Percentiles rank a stretch among this genome's conserved stretches.
phyloP scores from a whole-genome alignment of 2,888 invertebrate genomes.

The Dryomyza anilis region DNA sequence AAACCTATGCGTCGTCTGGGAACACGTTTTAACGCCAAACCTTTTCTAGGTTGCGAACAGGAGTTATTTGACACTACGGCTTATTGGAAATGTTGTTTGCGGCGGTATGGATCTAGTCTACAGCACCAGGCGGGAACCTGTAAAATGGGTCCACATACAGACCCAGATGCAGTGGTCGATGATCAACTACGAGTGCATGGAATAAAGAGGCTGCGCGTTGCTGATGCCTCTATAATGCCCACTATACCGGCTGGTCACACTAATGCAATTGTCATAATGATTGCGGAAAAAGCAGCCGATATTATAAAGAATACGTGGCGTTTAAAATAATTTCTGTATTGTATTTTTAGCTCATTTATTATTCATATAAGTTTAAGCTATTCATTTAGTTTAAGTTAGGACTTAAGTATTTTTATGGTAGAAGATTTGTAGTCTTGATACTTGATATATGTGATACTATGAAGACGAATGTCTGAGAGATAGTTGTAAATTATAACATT shows the following conservation, averaged over 20 bases:
- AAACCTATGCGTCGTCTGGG: conserved; percentile 64
- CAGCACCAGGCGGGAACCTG: conserved; percentile 75
- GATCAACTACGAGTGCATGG: conserved; percentile 67
- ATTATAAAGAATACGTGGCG: conserved; percentile 64
- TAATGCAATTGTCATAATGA: conserved; percentile 67
- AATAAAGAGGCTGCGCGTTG: conserved; percentile 63
- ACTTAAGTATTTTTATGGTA: too few species aligned
- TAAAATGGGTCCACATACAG: conserved; percentile 69
- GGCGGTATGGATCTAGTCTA: conserved; percentile 72
- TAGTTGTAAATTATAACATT: too few species aligned
- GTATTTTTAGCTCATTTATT: too few species aligned
- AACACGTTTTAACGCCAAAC: conserved; percentile 64
- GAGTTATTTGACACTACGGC: conserved; percentile 67
- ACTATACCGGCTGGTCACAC: conserved; percentile 66
- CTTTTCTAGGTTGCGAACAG: conserved; percentile 73
- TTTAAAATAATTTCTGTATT: too few species aligned
- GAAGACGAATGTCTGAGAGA: too few species aligned
- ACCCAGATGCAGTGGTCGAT: conserved; percentile 69
- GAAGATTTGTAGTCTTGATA: too few species aligned
- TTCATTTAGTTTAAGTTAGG: too few species aligned
- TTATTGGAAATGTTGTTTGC: conserved; percentile 78
- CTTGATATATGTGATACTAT: too few species aligned
- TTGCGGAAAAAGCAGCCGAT: conserved; percentile 67
- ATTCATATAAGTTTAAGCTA: too few species aligned
- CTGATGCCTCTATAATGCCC: conserved; percentile 68